Evolutionary conservation across 2,888 invertebrate genomes (phyloP).

Genomic region (Cecidostiba fungosa): DNA sequence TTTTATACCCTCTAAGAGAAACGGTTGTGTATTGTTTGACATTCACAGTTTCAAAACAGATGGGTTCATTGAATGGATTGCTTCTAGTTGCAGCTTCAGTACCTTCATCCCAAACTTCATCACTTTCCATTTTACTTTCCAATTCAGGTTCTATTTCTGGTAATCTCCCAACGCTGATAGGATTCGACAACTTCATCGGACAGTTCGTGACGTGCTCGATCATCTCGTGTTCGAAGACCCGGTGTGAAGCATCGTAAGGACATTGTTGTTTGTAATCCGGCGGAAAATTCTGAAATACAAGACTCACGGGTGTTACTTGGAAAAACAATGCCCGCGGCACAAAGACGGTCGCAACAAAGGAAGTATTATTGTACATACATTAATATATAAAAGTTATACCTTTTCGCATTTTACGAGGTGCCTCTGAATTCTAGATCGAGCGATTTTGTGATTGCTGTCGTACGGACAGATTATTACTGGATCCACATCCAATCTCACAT

Average conservation of each 20-base stretch:
- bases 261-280: conserved; percentile 73
- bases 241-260: conserved; percentile 77
- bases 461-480: conserved; percentile 73
- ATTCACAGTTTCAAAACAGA: conserved; percentile 24
- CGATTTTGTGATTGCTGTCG: conserved; percentile 71
- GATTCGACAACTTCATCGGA: conserved; percentile 66
- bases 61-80: conserved; percentile 39
- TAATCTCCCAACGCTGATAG: conserved; percentile 23
- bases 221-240: conserved; percentile 71
- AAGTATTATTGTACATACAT: neutral
- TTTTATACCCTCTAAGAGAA: conserved; percentile 40
- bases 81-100: neutral
- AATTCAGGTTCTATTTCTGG: conserved; percentile 55
- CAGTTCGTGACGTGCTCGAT: conserved; percentile 71
- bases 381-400: conserved; percentile 67
- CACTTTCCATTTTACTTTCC: conserved; percentile 65
- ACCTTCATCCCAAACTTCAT: conserved; percentile 72
- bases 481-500: conserved; percentile 50
- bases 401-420: conserved; percentile 77
- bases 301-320: too few species aligned
- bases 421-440: conserved; percentile 71
- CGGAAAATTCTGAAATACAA: conserved; percentile 70
- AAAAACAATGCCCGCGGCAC: too few species aligned
- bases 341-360: too few species aligned
- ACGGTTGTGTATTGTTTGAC: conserved; percentile 27